A percentile compares a stretch with the other conserved stretches of the same genome.
phyloP scores from a whole-genome alignment of 1,140 invertebrate species.

The Andricus grossulariae region DNA sequence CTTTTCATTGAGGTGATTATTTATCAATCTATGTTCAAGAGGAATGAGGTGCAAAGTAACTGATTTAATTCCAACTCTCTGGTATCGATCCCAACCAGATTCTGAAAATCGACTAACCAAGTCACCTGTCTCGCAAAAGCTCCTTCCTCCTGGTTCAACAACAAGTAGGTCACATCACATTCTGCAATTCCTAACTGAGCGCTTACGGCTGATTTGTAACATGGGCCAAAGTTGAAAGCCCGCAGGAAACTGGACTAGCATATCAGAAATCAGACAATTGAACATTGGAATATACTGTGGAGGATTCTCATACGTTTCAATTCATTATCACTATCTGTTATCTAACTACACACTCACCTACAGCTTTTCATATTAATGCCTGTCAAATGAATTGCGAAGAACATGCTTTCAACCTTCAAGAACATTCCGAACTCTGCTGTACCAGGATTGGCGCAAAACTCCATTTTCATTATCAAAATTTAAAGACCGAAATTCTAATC shows the following conservation, averaged over 20 bases:
- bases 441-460: too few species aligned
- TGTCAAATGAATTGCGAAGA: neutral
- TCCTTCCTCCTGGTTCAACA: constrained; percentile 1
- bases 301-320: neutral
- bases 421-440: neutral
- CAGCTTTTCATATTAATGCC: too few species aligned
- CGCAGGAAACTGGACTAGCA: constrained; percentile 21
- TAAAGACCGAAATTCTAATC: too few species aligned
- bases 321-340: neutral
- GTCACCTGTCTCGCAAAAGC: constrained; percentile 23
- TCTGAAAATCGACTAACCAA: constrained; percentile 28
- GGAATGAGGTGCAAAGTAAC: neutral
- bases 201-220: constrained; percentile 29
- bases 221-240: constrained; percentile 30
- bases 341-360: neutral
- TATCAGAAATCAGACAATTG: constrained; percentile 28
- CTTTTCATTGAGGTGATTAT: too few species aligned
- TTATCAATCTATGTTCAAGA: too few species aligned
- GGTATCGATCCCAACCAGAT: constrained; percentile 25
- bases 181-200: constrained; percentile 24
- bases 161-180: constrained; percentile 20
- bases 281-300: neutral
- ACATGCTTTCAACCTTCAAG: neutral
- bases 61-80: neutral
- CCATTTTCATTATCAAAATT: too few species aligned